phyloP scores from a whole-genome alignment of 2,888 invertebrate genomes.

The Sycophila texana region DNA sequence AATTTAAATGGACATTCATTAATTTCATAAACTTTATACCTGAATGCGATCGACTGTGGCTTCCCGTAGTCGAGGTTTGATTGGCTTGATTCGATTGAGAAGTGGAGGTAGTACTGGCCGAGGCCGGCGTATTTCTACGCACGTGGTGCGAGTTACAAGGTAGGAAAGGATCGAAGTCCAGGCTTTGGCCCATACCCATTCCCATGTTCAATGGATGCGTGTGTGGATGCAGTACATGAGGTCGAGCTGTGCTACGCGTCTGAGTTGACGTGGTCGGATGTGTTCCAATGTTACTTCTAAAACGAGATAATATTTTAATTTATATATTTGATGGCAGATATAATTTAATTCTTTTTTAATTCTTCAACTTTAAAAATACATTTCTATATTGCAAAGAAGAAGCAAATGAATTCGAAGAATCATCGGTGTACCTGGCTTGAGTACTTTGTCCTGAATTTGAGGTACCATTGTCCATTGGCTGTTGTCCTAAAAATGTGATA shows the following conservation, averaged over 20 bases:
- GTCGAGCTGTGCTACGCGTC: conserved; percentile 82
- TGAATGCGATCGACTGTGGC: conserved; percentile 62
- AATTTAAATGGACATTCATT: no score
- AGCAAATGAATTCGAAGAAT: conserved; percentile 7
- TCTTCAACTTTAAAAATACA: neutral
- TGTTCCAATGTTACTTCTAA: conserved; percentile 81
- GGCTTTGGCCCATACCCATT: conserved; percentile 63
- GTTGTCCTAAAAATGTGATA: conserved; percentile 47
- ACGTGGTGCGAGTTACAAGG: conserved; percentile 86
- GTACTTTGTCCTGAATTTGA: conserved; percentile 71
- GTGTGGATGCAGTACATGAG: conserved; percentile 81
- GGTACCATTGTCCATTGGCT: conserved; percentile 64
- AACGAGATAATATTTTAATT: neutral
- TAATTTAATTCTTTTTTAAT: no score
- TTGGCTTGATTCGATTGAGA: conserved; percentile 65
- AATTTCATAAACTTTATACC: conserved; percentile 16
- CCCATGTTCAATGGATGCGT: conserved; percentile 77
- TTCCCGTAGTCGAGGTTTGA: conserved; percentile 76
- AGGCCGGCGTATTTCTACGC: conserved; percentile 67
- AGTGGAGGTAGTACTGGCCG: conserved; percentile 60
- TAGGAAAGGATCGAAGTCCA: conserved; percentile 81
- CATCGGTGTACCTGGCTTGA: conserved; percentile 68
- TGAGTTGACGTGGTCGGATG: conserved; percentile 84
- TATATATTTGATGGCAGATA: no score
- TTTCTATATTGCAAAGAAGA: neutral